Base-by-base conservation (phyloP, 2,888 invertebrate genomes). In the Agrenia bidenticulata region DNA sequence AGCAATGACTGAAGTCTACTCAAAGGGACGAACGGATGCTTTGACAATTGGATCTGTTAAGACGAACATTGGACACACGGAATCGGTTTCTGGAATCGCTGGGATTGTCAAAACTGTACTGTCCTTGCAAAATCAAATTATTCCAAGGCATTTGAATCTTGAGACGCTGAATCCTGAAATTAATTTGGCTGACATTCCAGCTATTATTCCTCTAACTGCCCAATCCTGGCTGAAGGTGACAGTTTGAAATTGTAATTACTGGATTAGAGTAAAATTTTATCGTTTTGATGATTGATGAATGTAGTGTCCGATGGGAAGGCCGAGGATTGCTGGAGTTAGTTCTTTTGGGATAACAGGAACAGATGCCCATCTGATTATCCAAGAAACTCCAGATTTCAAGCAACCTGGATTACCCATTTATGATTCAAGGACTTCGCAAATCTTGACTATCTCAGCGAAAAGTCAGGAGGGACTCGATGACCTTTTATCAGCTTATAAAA, bases 51-150 rank as follows among this genome's bases (percentile, higher is more conserved):
- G 58, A 13, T 58, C 58, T 2, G 58, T 58, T 4, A 58, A 58
- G 23, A 58, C 57, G 21, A 59, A 59, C 27, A 59, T 45, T 24
- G 59, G 59, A 59, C 59, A 61, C 26, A 61, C 61, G 0, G 63
- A 63, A n/a, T 50, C 56, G 1, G 50, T 37, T 1, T 42, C 55
- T 1, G 63, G 63, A 2, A 39, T 63, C 15, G 63, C 63, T 9
- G 61, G 61, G 11, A 53, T 61, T n/a, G 13, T 49, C 2, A 61
- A 51, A 41, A 17, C 26, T 23, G 21, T 58, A 5, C 45, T 58
- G 24, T 23, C 42, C 24, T 23, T 58, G 58, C 17, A 58, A 15
- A 2, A 58, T 19, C 42, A 58, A 58, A 58, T 41, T 2, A 58
- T 58, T 15, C 58, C 58, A 1, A 19, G 9, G 13, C 42, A 41